These are phyloP conservation scores for Brachionus sp. DNA, from an alignment of 1,140 invertebrate species.

Conservation along the genomic window DNA sequence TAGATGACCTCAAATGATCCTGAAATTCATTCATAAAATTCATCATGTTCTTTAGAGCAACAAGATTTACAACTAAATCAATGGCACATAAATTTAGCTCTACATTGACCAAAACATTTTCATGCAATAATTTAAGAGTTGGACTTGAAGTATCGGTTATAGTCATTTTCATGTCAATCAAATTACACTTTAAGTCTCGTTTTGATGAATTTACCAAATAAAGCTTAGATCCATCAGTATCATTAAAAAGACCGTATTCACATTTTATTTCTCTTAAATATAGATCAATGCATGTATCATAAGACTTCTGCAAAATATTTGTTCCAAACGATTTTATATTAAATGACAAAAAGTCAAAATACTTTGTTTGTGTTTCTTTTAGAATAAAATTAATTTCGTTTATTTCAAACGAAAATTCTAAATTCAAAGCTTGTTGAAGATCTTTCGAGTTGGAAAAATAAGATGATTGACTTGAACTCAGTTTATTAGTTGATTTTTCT, in stretches of 20 bases:
- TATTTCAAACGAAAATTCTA: slow-evolving; percentile 42
- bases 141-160: slow-evolving; percentile 24
- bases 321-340: slow-evolving; percentile 36
- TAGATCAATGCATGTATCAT: neutral
- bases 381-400: slow-evolving; percentile 30
- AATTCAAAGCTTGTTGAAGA: slow-evolving; percentile 30
- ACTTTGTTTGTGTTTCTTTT: neutral
- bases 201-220: slow-evolving; percentile 19
- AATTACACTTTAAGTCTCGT: neutral
- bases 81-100: neutral
- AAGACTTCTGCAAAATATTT: neutral
- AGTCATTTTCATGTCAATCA: neutral
- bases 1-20: neutral
- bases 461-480: neutral
- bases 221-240: slow-evolving; percentile 15
- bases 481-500: neutral
- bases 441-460: neutral
- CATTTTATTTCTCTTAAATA: slow-evolving; percentile 28
- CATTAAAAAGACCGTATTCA: slow-evolving; percentile 39
- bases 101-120: slow-evolving; percentile 4
- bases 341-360: slow-evolving; percentile 41
- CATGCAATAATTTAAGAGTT: slow-evolving; percentile 13
- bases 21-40: neutral
- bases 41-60: slow-evolving; percentile 29
- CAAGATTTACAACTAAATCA: slow-evolving; percentile 12